Evolutionary conservation across 2,113 vertebrate genomes (phyloP), one percentile per base, ranked within the genome.

Genomic region (Leucosticte australis): DNA sequence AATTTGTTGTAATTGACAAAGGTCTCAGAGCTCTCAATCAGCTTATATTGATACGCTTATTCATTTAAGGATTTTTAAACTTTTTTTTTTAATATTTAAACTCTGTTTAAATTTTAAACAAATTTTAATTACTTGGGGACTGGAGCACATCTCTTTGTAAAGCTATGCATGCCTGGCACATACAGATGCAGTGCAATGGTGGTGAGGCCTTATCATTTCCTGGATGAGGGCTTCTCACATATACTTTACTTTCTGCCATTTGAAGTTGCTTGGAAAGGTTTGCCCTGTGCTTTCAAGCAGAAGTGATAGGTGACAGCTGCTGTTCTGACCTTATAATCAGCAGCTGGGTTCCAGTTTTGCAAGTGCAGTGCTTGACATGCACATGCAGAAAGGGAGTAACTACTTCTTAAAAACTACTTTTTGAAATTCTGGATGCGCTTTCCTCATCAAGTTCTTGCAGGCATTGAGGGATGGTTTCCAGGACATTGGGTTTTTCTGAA

Each of bases 111-210:
- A 31, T 56, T 56, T 56, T 46, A 33, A 46, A 67, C 16, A 31
- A 27, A 47, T 30, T 28, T 53, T 35, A 53, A 42, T 67, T 49
- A 46, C 17, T 7, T 60, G 77, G 50, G 17, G 60, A 74, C 64
- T 69, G 27, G 24, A 85, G 26, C 14, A 2, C 27, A 10, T 55
- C 18, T 74, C 37, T 35, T 59, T 23, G 18, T 60, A 85, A 73
- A 80, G 50, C 41, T 33, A 0, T 10, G 39, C 8, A 0, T 44
- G 28, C 37, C 10, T 24, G 33, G 22, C 21, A 30, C 18, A 0
- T 49, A 23, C 1, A 49, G 52, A 10, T 69, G 62, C 26, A 11
- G 18, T 60, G 52, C 50, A 67, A 8, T 64, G n/a, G 6, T 13
- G 16, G 9, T 31, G 39, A 78, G 42, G 22, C 30, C 47, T 56